Evolutionary conservation across 1,140 invertebrate genomes (phyloP).

Genomic region (Megathymus violae): DNA sequence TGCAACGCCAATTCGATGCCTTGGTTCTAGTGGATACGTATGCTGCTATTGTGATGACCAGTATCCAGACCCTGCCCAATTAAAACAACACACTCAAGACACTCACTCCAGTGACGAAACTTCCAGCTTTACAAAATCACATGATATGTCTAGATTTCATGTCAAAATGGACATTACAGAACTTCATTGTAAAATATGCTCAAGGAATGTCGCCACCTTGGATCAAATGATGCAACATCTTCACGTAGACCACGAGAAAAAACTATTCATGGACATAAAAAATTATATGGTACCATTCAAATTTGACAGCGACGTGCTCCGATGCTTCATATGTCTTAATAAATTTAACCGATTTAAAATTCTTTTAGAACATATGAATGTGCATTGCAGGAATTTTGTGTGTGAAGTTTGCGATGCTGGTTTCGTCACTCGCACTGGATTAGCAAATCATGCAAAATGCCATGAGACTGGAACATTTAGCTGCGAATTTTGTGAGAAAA

Average conservation of each 20-base stretch:
- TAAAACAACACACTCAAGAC: conserved; percentile 46
- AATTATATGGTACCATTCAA: conserved; percentile 53
- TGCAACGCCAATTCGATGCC: conserved; percentile 52
- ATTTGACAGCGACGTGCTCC: conserved; percentile 40
- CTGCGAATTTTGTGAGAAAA: conserved; percentile 21
- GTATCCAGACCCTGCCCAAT: conserved; percentile 40
- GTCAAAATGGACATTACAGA: conserved; percentile 12
- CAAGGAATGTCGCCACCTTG: neutral
- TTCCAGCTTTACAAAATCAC: conserved; percentile 39
- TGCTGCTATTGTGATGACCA: conserved; percentile 55
- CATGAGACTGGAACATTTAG: conserved; percentile 33
- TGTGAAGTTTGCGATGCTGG: conserved; percentile 45
- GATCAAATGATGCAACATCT: conserved; percentile 3
- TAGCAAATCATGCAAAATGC: conserved; percentile 7
- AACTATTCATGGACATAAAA: conserved; percentile 37
- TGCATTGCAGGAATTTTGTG: conserved; percentile 47
- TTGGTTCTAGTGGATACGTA: conserved; percentile 35
- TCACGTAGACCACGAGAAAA: conserved; percentile 3
- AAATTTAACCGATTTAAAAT: conserved; percentile 40
- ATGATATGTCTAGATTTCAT: conserved; percentile 27
- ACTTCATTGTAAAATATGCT: conserved; percentile 4
- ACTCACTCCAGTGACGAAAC: conserved; percentile 34
- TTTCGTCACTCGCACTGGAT: conserved; percentile 46
- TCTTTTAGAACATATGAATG: conserved; percentile 45
- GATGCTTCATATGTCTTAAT: conserved; percentile 35